Conservation (phyloP, 2,888 invertebrate species). For the Deilephila elpenor region DNA sequence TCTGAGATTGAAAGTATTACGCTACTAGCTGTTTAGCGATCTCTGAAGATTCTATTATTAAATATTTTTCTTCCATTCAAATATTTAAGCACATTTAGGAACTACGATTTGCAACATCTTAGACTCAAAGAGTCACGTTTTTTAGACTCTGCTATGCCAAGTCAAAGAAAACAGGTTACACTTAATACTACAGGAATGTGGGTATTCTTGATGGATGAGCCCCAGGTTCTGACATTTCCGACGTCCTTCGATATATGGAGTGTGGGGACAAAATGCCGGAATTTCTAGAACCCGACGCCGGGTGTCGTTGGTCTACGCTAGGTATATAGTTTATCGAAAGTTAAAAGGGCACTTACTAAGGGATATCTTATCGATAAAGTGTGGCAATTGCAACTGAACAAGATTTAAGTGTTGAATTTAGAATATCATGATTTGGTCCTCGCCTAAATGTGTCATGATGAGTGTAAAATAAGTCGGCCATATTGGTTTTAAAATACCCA, state of each 20-base stretch:
- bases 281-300: conserved; percentile 2
- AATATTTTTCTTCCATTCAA: no score
- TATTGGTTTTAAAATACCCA: not conserved
- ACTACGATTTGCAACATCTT: conserved; percentile 20
- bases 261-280: conserved; percentile 8
- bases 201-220: conserved; percentile 57
- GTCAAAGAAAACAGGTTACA: conserved; percentile 31
- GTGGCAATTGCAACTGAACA: conserved; percentile 37
- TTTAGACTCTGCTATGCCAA: conserved; percentile 36
- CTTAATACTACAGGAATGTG: conserved; percentile 81
- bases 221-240: conserved; percentile 30
- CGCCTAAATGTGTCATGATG: conserved; percentile 24
- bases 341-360: conserved; percentile 75
- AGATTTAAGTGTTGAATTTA: not conserved
- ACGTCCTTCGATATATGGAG: conserved; percentile 8
- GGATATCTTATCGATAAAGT: conserved; percentile 56
- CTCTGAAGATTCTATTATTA: no score
- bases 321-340: conserved; percentile 42
- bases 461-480: not conserved
- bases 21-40: no score
- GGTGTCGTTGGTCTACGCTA: conserved; percentile 44
- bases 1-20: no score
- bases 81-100: no score
- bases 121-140: conserved; percentile 35
- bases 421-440: conserved; percentile 22